phyloP scores from a whole-genome alignment of 23 tunicate species.

The Oikopleura dioica region DNA sequence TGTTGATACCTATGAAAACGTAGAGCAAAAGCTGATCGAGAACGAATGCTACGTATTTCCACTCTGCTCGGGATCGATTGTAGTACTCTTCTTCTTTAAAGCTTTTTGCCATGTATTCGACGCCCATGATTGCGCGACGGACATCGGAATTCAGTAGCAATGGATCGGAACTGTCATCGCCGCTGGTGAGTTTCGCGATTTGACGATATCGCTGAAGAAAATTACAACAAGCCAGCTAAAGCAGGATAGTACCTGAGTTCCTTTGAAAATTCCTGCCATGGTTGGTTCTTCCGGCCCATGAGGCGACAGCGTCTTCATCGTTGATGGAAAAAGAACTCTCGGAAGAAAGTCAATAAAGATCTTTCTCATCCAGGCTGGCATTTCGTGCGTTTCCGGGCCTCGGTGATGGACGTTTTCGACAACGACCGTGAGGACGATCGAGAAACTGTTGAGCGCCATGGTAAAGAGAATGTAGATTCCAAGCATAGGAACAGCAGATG shows the following conservation, averaged over 20 bases:
- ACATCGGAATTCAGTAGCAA: conserved; percentile 25
- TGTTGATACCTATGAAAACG: conserved; percentile 46
- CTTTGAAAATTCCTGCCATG: background rate
- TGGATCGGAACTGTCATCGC: background rate
- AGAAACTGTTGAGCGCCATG: conserved; percentile 65
- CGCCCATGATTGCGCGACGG: conserved; percentile 44
- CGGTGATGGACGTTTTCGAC: conserved; percentile 73
- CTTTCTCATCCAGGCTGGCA: conserved; percentile 63
- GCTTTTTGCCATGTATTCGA: conserved; percentile 42
- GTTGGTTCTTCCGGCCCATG: conserved; percentile 20
- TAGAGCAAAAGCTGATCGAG: conserved; percentile 70
- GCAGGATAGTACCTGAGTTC: background rate
- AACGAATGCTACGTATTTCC: conserved; percentile 96
- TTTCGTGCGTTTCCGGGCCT: conserved; percentile 60
- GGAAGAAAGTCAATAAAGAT: conserved; percentile 73
- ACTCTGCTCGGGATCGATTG: conserved; percentile 23
- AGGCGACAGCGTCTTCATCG: conserved; percentile 51
- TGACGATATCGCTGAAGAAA: background rate
- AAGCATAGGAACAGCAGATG: conserved; percentile 73
- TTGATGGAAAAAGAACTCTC: conserved; percentile 44
- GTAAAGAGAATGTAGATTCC: conserved; percentile 89
- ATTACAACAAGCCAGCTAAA: background rate
- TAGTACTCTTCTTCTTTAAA: conserved; percentile 28
- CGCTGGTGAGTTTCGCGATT: background rate
- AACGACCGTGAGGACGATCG: conserved; percentile 68